Evolutionary conservation across 2,797 vertebrate species (phyloP).

Genomic region (Gallinago nigripennis): DNA sequence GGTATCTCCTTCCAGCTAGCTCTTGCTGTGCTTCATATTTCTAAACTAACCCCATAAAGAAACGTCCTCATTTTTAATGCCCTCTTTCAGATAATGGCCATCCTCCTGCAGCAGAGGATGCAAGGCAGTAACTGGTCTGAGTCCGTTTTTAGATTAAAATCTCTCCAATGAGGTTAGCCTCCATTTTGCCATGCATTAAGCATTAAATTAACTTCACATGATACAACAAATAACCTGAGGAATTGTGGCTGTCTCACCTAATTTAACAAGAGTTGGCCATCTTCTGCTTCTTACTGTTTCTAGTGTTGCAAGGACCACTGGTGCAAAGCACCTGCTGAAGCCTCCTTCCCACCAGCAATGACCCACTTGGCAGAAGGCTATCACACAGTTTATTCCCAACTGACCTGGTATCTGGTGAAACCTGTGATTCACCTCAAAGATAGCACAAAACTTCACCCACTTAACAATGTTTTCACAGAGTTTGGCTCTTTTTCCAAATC

Average conservation of each 20-base stretch:
- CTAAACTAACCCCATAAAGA: neutral
- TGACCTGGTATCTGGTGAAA: neutral
- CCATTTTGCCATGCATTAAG: neutral
- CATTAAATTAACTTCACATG: slow-evolving; percentile 7
- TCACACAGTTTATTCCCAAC: neutral
- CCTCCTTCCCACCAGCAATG: neutral
- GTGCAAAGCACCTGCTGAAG: neutral
- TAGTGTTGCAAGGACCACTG: neutral
- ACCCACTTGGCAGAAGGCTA: neutral
- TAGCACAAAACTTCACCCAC: neutral
- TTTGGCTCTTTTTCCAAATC: neutral
- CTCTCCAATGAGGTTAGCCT: neutral
- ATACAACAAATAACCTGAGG: neutral
- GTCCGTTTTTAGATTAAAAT: slow-evolving; percentile 15
- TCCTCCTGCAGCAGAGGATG: neutral
- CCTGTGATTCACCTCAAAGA: neutral
- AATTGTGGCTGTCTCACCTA: neutral
- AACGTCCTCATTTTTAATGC: neutral
- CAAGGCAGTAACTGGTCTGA: neutral
- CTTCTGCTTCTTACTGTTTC: neutral
- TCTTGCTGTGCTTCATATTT: neutral
- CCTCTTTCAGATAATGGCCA: neutral
- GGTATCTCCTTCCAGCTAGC: neutral
- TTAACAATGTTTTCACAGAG: neutral
- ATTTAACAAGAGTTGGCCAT: neutral